Evolutionary conservation across 2,797 vertebrate species (phyloP).

Genomic region (Artibeus lituratus): DNA sequence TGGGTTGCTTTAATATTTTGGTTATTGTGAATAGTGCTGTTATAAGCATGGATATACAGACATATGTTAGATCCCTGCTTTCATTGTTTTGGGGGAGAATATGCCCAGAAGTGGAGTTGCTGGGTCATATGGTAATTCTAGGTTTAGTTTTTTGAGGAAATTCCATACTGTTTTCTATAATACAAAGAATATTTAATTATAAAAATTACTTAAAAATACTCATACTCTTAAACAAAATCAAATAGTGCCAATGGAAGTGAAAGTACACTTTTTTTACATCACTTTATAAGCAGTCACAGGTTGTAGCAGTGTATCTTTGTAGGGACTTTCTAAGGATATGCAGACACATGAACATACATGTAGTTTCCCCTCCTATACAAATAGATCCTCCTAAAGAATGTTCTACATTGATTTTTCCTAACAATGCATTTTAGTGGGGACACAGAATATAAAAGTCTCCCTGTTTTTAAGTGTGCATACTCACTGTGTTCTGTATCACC

Average conservation of each 20-base stretch:
- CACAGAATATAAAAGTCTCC: not conserved
- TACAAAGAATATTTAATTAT: not conserved
- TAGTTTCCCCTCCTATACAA: not conserved
- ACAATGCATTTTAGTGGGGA: not conserved
- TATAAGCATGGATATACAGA: not conserved
- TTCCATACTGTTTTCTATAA: not conserved
- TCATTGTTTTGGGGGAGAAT: not conserved
- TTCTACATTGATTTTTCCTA: not conserved
- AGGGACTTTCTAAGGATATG: not conserved
- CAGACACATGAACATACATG: not conserved
- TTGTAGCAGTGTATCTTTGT: not conserved
- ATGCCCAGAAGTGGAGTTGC: not conserved
- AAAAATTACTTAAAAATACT: not conserved
- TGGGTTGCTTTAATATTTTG: not conserved
- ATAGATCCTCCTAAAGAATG: not conserved
- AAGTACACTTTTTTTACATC: not conserved
- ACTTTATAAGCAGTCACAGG: not conserved
- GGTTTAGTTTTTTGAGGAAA: not conserved
- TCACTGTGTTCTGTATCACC: not conserved
- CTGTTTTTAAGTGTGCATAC: not conserved
- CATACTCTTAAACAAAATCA: not conserved
- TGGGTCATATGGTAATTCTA: not conserved
- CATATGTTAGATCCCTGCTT: not conserved
- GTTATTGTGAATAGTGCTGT: not conserved
- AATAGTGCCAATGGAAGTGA: not conserved